Conservation (phyloP, 92 coral and sea anemone species). For the Porites rus region DNA sequence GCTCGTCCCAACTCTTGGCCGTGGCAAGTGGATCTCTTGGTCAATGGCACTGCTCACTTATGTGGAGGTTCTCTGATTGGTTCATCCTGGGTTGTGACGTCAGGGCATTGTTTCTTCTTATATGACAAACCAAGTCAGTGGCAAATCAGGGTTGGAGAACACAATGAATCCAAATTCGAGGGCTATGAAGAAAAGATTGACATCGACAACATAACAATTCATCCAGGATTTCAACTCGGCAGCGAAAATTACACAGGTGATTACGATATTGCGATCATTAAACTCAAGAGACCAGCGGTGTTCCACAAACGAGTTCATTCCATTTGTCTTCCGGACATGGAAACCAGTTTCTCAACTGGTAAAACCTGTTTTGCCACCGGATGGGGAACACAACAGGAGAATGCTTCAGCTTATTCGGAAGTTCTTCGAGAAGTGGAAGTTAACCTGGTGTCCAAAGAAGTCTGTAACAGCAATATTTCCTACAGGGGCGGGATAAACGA, state of each 20-base stretch:
- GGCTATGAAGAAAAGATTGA: constrained; percentile 81
- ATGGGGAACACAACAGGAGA: constrained; percentile 83
- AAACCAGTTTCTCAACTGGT: constrained; percentile 63
- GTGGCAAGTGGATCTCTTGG: constrained; percentile 92
- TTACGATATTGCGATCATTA: constrained; percentile 87
- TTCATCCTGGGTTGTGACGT: constrained; percentile 87
- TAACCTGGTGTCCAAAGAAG: constrained; percentile 74
- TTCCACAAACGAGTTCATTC: constrained; percentile 82
- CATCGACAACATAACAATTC: constrained; percentile 68
- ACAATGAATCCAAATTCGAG: constrained; percentile 76
- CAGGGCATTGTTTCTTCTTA: constrained; percentile 80
- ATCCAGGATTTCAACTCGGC: constrained; percentile 77
- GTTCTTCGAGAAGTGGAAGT: constrained; percentile 92
- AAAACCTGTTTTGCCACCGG: constrained; percentile 89
- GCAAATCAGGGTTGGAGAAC: constrained; percentile 90
- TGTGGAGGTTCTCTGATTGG: constrained; percentile 93
- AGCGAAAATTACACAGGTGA: constrained; percentile 66
- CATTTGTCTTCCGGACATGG: constrained; percentile 79
- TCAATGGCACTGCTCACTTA: constrained; percentile 70
- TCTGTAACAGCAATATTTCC: constrained; percentile 83
- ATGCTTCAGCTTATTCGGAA: constrained; percentile 53
- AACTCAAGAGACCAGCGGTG: constrained; percentile 91
- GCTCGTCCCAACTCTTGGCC: constrained; percentile 97
- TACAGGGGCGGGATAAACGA: constrained; percentile 74
- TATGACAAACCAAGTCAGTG: constrained; percentile 59